Conservation (phyloP, 2,113 vertebrate species). For the Neomonachus schauinslandi region DNA sequence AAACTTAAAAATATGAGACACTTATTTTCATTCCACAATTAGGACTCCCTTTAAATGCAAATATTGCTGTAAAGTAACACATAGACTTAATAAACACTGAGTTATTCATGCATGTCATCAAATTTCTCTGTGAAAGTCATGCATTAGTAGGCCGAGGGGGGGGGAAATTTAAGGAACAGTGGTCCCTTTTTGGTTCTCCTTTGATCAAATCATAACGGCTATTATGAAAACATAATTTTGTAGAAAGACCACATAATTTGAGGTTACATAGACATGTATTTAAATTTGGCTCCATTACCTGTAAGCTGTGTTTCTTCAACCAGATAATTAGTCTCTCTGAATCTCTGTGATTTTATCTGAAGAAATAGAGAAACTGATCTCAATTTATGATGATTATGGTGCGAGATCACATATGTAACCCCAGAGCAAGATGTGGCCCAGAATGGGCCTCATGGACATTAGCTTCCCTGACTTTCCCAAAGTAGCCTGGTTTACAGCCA, state of each 20-base stretch:
- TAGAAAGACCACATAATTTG: neutral
- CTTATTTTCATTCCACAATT: slow-evolving; percentile 48
- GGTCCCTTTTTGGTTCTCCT: neutral
- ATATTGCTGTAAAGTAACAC: slow-evolving; percentile 33
- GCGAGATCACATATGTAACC: neutral
- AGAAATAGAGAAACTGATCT: slow-evolving; percentile 6
- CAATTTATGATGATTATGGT: neutral
- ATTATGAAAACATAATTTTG: neutral
- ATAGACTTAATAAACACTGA: slow-evolving; percentile 68
- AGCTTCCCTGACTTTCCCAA: neutral
- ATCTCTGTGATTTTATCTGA: slow-evolving; percentile 7
- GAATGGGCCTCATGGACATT: neutral
- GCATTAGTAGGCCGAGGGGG: neutral
- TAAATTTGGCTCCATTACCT: slow-evolving; percentile 8
- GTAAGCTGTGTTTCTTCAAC: slow-evolving; percentile 42
- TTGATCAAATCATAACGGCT: slow-evolving; percentile 3
- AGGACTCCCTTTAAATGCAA: slow-evolving; percentile 57
- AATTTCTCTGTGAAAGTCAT: slow-evolving; percentile 44
- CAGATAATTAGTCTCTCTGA: slow-evolving; percentile 61
- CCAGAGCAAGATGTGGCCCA: neutral
- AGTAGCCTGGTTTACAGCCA: neutral
- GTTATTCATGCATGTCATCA: slow-evolving; percentile 56
- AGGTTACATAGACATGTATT: neutral
- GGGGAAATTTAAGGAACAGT: neutral
- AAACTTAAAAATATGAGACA: slow-evolving; percentile 5